These are phyloP conservation scores for Hedychridium roseum DNA, from an alignment of 2,888 invertebrate species.

Conservation along the genomic window DNA sequence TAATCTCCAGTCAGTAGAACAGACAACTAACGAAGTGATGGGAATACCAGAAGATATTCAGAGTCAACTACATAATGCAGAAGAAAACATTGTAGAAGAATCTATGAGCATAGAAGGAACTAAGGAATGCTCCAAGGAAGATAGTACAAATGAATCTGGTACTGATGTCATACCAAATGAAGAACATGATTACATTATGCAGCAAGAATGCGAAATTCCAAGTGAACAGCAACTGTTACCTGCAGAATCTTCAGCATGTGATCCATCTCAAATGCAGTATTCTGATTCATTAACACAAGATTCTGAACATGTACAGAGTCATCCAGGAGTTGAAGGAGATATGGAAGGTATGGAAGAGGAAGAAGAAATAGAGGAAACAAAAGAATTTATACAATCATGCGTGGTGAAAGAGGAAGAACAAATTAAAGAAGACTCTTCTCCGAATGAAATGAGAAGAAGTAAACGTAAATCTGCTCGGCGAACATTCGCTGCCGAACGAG, in stretches of 20 bases:
- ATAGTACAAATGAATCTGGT: slow-evolving; percentile 14
- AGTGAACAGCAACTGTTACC: slow-evolving; percentile 26
- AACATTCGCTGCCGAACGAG: slow-evolving; percentile 23
- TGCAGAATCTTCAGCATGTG: too few species aligned
- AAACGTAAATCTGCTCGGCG: slow-evolving; percentile 41
- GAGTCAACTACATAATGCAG: slow-evolving; percentile 1
- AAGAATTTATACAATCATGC: background rate
- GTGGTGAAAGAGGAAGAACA: background rate
- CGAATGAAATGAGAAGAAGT: slow-evolving; percentile 44
- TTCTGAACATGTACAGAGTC: too few species aligned
- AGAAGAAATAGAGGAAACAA: background rate
- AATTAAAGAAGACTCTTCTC: slow-evolving; percentile 3
- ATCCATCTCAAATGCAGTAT: too few species aligned
- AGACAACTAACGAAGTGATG: slow-evolving; percentile 10
- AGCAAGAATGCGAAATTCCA: slow-evolving; percentile 37
- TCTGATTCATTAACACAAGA: too few species aligned
- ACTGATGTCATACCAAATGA: slow-evolving; percentile 37
- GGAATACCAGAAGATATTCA: slow-evolving; percentile 3
- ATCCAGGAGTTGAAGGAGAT: too few species aligned
- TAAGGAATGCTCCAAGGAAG: slow-evolving; percentile 18
- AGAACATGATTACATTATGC: slow-evolving; percentile 51
- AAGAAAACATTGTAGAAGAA: slow-evolving; percentile 12
- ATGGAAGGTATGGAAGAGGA: background rate
- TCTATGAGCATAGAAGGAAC: background rate
- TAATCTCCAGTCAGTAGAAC: slow-evolving; percentile 10